phyloP scores from a whole-genome alignment of 2,797 vertebrate species.

The Brachymystax lenok region DNA sequence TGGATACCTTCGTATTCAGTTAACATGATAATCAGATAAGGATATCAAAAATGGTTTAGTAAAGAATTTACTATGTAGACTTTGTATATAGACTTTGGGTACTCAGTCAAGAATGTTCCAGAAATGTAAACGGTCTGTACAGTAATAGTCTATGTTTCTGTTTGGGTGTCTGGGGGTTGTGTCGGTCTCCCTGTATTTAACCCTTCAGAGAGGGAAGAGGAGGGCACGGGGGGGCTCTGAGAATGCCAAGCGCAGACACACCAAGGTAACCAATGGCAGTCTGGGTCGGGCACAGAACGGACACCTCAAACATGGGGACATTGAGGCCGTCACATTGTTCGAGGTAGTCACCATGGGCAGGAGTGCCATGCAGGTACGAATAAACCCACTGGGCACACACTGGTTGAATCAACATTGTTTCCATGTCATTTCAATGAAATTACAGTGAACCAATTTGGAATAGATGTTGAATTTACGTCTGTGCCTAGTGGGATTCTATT shows the following conservation, averaged over 20 bases:
- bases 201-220: slow-evolving; percentile 76
- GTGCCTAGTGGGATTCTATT: too few relatives aligned
- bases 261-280: slow-evolving; percentile 46
- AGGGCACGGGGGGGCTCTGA: slow-evolving; percentile 75
- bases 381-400: background rate
- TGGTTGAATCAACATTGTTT: too few relatives aligned
- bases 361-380: slow-evolving; percentile 85
- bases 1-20: background rate
- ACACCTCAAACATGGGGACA: slow-evolving; percentile 66
- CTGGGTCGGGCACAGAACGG: slow-evolving; percentile 56
- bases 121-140: background rate
- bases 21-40: background rate
- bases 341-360: slow-evolving; percentile 90
- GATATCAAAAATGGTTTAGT: background rate
- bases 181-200: background rate
- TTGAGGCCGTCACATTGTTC: slow-evolving; percentile 88
- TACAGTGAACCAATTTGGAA: too few relatives aligned
- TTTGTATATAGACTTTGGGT: background rate
- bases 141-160: background rate
- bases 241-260: slow-evolving; percentile 74
- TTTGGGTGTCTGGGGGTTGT: background rate
- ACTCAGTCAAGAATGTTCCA: background rate
- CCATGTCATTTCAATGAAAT: too few relatives aligned
- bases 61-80: too few relatives aligned
- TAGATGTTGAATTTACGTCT: too few relatives aligned